Conservation (phyloP, 2,113 vertebrate genomes). For the Corydoras maculifer region DNA sequence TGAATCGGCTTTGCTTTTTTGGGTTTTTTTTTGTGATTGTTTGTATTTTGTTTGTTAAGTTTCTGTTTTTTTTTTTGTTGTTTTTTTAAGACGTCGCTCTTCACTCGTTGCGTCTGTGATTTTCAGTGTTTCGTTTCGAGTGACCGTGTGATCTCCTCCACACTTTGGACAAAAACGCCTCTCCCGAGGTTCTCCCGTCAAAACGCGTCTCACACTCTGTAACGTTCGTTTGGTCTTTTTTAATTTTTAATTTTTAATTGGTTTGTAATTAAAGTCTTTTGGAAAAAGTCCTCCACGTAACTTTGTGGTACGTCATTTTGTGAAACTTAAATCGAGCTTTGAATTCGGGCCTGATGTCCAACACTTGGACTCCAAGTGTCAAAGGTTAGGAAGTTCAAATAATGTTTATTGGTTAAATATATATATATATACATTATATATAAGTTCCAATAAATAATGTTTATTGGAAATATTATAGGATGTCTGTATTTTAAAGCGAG, state of each 20-base stretch:
- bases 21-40: conserved; percentile 34
- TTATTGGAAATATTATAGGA: too few relatives aligned
- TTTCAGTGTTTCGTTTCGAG: conserved; percentile 60
- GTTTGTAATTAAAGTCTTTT: conserved; percentile 72
- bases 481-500: too few relatives aligned
- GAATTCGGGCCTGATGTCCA: too few relatives aligned
- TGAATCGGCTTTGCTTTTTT: too few relatives aligned
- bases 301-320: conserved; percentile 2
- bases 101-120: not conserved
- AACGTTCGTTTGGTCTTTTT: conserved; percentile 51
- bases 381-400: too few relatives aligned
- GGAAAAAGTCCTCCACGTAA: conserved; percentile 42
- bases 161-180: conserved; percentile 49
- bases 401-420: too few relatives aligned
- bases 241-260: conserved; percentile 60
- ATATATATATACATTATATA: too few relatives aligned
- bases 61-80: conserved; percentile 30
- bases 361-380: too few relatives aligned
- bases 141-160: conserved; percentile 60
- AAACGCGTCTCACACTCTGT: conserved; percentile 38
- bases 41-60: conserved; percentile 60
- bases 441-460: too few relatives aligned
- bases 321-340: too few relatives aligned
- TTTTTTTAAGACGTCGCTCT: conserved; percentile 1
- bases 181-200: conserved; percentile 21